These are phyloP conservation scores for Achatina immaculata DNA, from an alignment of 1,140 invertebrate genomes.

Conservation along the genomic window DNA sequence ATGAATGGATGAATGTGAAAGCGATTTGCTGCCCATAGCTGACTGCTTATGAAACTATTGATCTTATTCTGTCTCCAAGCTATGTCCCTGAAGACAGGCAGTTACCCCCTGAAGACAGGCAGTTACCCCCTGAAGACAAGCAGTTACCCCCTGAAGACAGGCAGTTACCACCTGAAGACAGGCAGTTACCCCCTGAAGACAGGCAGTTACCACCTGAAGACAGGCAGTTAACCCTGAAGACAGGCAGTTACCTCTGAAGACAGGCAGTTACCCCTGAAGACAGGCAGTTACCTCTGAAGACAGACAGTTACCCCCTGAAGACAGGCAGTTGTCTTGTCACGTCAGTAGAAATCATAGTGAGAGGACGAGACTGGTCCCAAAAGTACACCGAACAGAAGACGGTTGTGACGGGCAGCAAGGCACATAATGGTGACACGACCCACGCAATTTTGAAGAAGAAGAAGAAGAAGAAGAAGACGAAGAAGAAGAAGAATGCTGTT, in stretches of 20 bases:
- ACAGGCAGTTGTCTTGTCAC: background rate
- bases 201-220: no score
- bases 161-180: background rate
- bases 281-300: background rate
- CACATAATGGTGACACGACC: no score
- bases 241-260: background rate
- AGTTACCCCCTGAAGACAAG: background rate
- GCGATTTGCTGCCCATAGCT: background rate
- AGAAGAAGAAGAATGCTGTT: no score
- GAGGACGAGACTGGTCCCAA: no score
- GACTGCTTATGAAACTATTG: background rate
- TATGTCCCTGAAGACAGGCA: background rate
- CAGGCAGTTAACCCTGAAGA: no score
- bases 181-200: background rate
- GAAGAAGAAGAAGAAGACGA: no score
- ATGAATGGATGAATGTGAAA: background rate
- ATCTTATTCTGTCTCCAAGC: background rate
- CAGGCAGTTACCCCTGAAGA: no score
- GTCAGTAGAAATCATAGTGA: no score
- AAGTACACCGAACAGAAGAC: no score
- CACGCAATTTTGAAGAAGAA: no score
- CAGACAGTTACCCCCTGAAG: no score
- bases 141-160: background rate
- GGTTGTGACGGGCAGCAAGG: no score
- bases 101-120: background rate